These are phyloP conservation scores for Macroteleia sp. DNA, from an alignment of 2,888 invertebrate genomes.

Conservation along the genomic window DNA sequence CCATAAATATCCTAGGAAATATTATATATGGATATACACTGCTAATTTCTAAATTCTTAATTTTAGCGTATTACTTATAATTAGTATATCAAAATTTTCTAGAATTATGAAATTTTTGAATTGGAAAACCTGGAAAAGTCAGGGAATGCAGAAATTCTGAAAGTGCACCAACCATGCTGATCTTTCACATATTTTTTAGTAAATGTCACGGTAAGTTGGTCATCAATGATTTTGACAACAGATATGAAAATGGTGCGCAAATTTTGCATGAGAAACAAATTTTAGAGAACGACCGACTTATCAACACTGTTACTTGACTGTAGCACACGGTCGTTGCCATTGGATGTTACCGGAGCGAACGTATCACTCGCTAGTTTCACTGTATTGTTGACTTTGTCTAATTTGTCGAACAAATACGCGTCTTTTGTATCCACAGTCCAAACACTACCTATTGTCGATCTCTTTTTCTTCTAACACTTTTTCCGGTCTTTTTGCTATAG, in stretches of 20 bases:
- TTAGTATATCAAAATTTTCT: too few relatives aligned
- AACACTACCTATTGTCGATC: conserved; percentile 5
- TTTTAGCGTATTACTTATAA: too few relatives aligned
- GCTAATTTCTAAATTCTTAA: too few relatives aligned
- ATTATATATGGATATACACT: too few relatives aligned
- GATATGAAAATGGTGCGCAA: conserved; percentile 64
- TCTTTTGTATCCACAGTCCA: conserved; percentile 33
- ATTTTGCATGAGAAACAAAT: conserved; percentile 58
- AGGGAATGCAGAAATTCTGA: too few relatives aligned
- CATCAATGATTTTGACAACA: conserved; percentile 62
- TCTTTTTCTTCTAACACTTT: not conserved
- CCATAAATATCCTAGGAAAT: too few relatives aligned
- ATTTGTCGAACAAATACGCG: conserved; percentile 2
- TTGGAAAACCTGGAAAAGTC: too few relatives aligned
- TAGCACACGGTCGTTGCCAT: conserved; percentile 30
- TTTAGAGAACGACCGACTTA: conserved; percentile 8
- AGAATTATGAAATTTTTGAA: too few relatives aligned
- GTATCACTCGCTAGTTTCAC: conserved; percentile 19
- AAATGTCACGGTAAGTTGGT: conserved; percentile 5
- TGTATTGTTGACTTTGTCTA: not conserved
- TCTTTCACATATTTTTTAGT: not conserved
- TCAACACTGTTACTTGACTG: not conserved
- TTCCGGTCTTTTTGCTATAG: conserved; percentile 22
- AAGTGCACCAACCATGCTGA: too few relatives aligned
- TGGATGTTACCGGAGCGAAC: conserved; percentile 27